These are phyloP conservation scores for Narcine bancroftii DNA, from an alignment of 2,113 vertebrate genomes.

Conservation along the genomic window DNA sequence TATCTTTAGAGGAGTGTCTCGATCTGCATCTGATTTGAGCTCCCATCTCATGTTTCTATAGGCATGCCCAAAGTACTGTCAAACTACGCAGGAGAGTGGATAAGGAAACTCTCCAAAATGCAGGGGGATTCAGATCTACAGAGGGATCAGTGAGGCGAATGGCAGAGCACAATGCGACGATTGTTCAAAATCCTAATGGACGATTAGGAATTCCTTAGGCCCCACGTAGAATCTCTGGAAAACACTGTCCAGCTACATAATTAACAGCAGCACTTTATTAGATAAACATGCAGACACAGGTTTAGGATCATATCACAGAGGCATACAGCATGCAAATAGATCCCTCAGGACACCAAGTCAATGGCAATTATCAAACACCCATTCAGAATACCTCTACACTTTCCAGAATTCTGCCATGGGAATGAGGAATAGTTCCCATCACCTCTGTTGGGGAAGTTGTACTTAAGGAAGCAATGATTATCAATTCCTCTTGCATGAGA, in stretches of 20 bases:
- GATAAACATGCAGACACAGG: no score
- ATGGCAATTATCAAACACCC: no score
- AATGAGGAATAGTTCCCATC: background rate
- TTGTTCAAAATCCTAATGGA: background rate
- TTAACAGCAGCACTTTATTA: no score
- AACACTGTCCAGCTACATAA: no score
- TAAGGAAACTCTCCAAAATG: no score
- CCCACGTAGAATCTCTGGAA: no score
- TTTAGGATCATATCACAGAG: no score
- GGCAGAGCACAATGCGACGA: background rate
- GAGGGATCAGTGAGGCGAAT: background rate
- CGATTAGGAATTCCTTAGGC: background rate
- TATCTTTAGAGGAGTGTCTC: background rate
- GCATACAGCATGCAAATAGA: no score
- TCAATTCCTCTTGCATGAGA: background rate
- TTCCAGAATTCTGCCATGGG: background rate
- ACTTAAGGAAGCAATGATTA: background rate
- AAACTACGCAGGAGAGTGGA: background rate
- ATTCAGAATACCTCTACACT: background rate
- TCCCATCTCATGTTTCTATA: background rate
- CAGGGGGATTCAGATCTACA: background rate
- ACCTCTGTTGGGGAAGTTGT: background rate
- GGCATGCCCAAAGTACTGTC: no score
- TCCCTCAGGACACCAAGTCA: no score
- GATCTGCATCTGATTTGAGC: background rate